phyloP scores from a whole-genome alignment of 1,140 invertebrate genomes.

The Microplitis demolitor region DNA sequence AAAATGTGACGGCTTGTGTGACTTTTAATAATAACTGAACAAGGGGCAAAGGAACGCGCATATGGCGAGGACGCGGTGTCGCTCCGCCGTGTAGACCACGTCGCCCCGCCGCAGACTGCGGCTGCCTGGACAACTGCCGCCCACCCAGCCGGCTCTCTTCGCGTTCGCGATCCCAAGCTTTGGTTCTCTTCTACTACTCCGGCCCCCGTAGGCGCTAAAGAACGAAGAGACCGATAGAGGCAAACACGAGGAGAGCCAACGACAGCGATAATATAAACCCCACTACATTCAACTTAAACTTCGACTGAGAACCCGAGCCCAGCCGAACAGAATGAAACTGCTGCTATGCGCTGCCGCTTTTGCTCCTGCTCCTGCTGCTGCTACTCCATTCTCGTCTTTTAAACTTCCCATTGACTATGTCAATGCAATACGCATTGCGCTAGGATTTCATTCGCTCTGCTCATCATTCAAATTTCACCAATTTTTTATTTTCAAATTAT shows the following conservation, averaged over 20 bases:
- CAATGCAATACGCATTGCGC: too few relatives aligned
- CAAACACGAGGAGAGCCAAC: not conserved
- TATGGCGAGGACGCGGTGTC: constrained; percentile 44
- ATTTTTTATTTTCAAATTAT: too few relatives aligned
- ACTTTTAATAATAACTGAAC: not conserved
- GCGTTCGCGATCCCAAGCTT: not conserved
- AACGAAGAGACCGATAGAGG: not conserved
- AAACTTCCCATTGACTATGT: too few relatives aligned
- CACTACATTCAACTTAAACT: not conserved
- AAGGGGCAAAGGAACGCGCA: constrained; percentile 18
- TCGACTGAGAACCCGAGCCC: not conserved
- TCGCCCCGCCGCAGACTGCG: constrained; percentile 52
- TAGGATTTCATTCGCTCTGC: too few relatives aligned
- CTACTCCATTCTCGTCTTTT: too few relatives aligned
- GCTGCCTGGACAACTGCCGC: constrained; percentile 52
- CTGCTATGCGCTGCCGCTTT: not conserved
- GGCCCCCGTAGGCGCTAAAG: not conserved
- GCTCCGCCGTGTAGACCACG: constrained; percentile 49
- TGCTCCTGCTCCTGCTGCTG: too few relatives aligned
- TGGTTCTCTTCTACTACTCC: not conserved
- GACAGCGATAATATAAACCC: not conserved
- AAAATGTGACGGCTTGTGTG: not conserved
- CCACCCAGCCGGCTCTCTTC: constrained; percentile 47
- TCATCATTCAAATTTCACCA: too few relatives aligned
- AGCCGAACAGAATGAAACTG: constrained; percentile 1